phyloP scores from a whole-genome alignment of 2,888 invertebrate species.

The Rhorus exstirpatorius region DNA sequence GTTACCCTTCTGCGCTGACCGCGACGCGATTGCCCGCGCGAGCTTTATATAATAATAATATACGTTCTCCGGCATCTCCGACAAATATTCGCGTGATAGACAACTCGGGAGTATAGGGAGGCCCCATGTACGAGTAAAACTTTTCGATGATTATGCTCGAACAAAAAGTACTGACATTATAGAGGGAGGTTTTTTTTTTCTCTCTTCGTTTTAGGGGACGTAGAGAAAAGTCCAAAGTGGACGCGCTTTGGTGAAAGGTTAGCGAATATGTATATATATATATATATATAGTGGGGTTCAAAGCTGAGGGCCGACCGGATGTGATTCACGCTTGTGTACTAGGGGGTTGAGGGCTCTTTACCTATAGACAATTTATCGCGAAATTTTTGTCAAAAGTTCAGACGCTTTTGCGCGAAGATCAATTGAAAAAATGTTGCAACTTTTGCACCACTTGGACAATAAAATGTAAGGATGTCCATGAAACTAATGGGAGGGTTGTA shows the following conservation, averaged over 20 bases:
- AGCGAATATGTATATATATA: background rate
- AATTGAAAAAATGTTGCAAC: background rate
- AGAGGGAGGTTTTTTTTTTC: constrained; percentile 10
- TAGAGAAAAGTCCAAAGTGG: constrained; percentile 52
- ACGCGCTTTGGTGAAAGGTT: background rate
- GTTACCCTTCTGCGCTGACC: constrained; percentile 70
- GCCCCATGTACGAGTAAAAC: constrained; percentile 54
- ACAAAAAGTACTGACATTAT: constrained; percentile 71
- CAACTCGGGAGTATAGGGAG: background rate
- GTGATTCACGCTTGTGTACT: constrained; percentile 74
- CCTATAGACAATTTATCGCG: constrained; percentile 12
- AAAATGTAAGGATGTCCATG: background rate
- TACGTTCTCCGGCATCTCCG: constrained; percentile 16
- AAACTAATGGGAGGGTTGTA: too few species aligned
- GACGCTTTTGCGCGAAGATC: too few species aligned
- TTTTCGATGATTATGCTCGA: constrained; percentile 67
- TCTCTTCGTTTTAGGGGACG: constrained; percentile 46
- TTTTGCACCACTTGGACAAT: background rate
- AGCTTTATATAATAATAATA: constrained; percentile 9
- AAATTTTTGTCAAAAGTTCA: constrained; percentile 1
- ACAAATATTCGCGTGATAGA: constrained; percentile 52
- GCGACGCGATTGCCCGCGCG: constrained; percentile 29
- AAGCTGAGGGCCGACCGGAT: constrained; percentile 69
- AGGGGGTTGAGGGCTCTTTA: constrained; percentile 1
- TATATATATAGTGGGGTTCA: constrained; percentile 10